Conservation (phyloP, 2,888 invertebrate genomes). For the Folsomia candida region DNA sequence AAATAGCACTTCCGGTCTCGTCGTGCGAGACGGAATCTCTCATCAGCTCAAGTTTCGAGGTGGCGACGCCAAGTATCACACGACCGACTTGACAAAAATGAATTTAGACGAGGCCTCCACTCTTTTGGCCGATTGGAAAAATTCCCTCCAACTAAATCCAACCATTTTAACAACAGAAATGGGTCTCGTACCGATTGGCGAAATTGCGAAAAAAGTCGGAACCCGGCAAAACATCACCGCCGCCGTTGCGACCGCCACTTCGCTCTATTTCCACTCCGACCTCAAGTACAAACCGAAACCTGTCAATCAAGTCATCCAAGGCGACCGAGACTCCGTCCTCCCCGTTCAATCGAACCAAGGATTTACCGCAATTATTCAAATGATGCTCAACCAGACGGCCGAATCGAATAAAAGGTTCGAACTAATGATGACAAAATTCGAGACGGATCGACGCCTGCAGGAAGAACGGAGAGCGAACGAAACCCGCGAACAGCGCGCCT, state of each 20-base stretch:
- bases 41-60: conserved; percentile 24
- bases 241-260: conserved; percentile 26
- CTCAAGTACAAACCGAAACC: conserved; percentile 15
- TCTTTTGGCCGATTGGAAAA: conserved; percentile 33
- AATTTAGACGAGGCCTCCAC: conserved; percentile 15
- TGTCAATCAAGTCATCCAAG: neutral
- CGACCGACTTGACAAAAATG: conserved; percentile 23
- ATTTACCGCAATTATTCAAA: neutral
- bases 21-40: neutral
- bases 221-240: conserved; percentile 16
- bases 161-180: conserved; percentile 22
- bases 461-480: neutral
- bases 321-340: neutral
- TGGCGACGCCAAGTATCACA: conserved; percentile 26
- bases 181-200: conserved; percentile 28
- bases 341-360: neutral
- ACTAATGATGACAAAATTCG: conserved; percentile 7
- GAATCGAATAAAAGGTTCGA: conserved; percentile 9
- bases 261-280: conserved; percentile 16
- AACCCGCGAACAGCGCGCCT: neutral
- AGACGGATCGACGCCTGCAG: neutral
- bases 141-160: conserved; percentile 25
- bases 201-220: conserved; percentile 26
- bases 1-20: neutral
- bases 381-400: neutral